Percentiles rank a stretch among this genome's conserved stretches.
These are phyloP conservation scores for Calliphora vomitoria DNA, from an alignment of 2,888 invertebrate genomes.

Conservation along the genomic window DNA sequence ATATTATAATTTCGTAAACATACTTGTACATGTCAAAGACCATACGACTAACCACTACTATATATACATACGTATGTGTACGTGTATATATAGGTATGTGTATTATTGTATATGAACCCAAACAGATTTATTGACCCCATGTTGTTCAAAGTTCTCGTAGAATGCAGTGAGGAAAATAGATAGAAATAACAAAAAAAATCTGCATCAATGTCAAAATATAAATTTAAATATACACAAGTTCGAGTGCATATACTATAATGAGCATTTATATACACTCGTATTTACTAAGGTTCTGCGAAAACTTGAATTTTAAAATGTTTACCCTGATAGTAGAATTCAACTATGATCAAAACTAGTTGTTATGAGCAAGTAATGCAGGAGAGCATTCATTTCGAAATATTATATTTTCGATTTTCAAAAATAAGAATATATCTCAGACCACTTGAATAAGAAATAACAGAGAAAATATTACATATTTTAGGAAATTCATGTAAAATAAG, in stretches of 20 bases:
- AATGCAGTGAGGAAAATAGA: slow-evolving; percentile 19
- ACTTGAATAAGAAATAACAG: no score
- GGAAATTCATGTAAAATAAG: no score
- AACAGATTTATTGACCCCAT: slow-evolving; percentile 66
- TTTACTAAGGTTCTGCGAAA: no score
- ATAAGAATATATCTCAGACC: no score
- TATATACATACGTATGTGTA: not conserved
- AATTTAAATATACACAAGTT: slow-evolving; percentile 57
- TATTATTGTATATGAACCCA: slow-evolving; percentile 55
- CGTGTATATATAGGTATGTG: not conserved
- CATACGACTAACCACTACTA: not conserved
- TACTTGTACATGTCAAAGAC: slow-evolving; percentile 19
- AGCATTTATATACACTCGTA: no score
- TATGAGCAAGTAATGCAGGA: no score
- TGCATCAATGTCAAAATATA: slow-evolving; percentile 66
- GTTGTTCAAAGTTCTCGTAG: slow-evolving; percentile 8
- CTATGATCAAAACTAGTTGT: no score
- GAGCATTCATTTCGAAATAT: no score
- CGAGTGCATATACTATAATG: slow-evolving; percentile 35
- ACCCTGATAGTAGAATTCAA: no score
- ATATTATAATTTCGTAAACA: not conserved
- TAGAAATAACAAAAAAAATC: slow-evolving; percentile 15
- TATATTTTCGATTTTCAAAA: no score
- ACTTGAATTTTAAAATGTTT: no score
- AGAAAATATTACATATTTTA: no score